phyloP scores from a whole-genome alignment of 2,113 vertebrate genomes.

The Charina bottae region DNA sequence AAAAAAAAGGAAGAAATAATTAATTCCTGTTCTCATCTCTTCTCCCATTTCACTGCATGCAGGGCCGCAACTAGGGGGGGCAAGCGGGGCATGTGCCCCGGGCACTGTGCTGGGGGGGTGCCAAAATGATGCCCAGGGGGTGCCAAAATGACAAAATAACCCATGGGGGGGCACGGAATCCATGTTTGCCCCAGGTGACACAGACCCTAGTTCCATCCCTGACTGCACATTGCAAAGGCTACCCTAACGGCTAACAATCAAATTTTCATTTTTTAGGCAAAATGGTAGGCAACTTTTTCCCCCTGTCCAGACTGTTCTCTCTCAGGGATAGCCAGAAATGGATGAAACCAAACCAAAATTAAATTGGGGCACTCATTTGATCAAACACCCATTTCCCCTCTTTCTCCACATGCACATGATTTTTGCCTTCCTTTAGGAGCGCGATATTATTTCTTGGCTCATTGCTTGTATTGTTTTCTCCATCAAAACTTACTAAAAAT shows the following conservation, averaged over 20 bases:
- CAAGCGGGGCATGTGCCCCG: too few relatives aligned
- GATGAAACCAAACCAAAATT: background rate
- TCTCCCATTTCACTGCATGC: background rate
- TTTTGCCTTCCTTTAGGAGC: background rate
- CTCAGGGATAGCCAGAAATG: background rate
- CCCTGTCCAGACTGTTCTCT: background rate
- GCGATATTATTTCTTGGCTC: background rate
- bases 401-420: background rate
- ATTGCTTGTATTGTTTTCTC: background rate
- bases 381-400: background rate
- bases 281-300: background rate
- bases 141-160: too few relatives aligned
- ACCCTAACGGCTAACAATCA: background rate
- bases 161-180: too few relatives aligned
- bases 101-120: too few relatives aligned
- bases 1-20: background rate
- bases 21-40: background rate
- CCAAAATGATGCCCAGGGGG: too few relatives aligned
- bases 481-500: background rate
- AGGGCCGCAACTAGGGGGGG: too few relatives aligned
- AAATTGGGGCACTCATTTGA: background rate
- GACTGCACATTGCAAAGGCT: background rate
- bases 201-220: too few relatives aligned
- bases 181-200: too few relatives aligned
- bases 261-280: too few relatives aligned